Base-by-base conservation (phyloP, 64 coral and sea anemone genomes). In the Stichodactyla mertensii region DNA sequence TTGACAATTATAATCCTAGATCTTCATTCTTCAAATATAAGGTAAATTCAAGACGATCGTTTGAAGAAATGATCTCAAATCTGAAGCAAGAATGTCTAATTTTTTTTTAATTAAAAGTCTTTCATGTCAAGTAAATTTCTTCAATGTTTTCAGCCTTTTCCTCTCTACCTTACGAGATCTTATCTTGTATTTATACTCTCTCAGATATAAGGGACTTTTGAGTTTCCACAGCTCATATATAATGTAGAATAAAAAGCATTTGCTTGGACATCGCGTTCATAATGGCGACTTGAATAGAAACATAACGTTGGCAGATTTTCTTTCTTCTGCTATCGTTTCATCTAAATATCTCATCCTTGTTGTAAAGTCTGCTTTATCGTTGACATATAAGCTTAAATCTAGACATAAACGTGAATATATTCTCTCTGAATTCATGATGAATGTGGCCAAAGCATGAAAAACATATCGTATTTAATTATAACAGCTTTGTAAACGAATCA, bases 271-370 rank as follows among this genome's bases (percentile, higher is more conserved):
- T 74, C 8, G 11, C 22, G 10, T 74, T 19, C n/a, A 74, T 9
- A 28, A 74, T 74, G 69, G 69, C 69, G 22, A 74, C 69, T 74
- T 74, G 69, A 74, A 74, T 74, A 31, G 69, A 31, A 28, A 71
- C 18, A 15, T n/a, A 66, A 66, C 22, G 18, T 66, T 13, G 18
- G 4, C 22, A 7, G 9, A 66, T 22, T 66, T 66, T 61, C 16
- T 61, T 61, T 61, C 59, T 61, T 66, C 20, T 66, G 62, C 19
- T n/a, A 66, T 66, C 62, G 19, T 66, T 66, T 66, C 22, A 20
- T 66, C 20, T 66, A n/a, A 66, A 22, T 66, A 66, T n/a, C 20
- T 22, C 22, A 6, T 66, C 19, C 22, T 66, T 4, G 9, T 66
- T 5, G 20, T n/a, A n/a, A 66, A 66, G 5, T 7, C 1, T 66